Evolutionary conservation across 2,113 vertebrate genomes (phyloP).

Genomic region (Megaptera novaeangliae): DNA sequence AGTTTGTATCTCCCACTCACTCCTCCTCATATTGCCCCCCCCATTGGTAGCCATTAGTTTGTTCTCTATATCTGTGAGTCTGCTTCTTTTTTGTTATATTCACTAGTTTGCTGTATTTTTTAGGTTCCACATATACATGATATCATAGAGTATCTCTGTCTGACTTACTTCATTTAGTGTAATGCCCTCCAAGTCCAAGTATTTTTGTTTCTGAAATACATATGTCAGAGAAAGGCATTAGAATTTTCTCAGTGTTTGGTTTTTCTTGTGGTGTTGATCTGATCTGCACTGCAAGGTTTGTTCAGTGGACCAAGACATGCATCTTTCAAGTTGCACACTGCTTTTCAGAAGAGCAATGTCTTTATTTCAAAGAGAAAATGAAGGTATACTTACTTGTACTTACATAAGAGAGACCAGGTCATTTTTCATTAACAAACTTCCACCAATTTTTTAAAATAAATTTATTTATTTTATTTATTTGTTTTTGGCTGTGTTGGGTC

Average conservation of each 20-base stretch:
- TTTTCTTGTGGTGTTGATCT: neutral
- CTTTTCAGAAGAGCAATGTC: neutral
- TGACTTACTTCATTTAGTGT: neutral
- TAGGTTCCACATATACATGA: neutral
- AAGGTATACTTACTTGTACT: neutral
- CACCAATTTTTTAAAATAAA: too few relatives aligned
- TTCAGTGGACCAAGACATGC: neutral
- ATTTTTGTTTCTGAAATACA: neutral
- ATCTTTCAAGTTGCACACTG: neutral
- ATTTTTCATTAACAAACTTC: neutral
- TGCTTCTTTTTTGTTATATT: neutral
- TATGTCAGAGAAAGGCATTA: neutral
- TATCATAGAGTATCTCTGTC: neutral
- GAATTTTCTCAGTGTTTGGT: neutral
- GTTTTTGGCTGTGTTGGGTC: too few relatives aligned
- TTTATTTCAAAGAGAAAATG: neutral
- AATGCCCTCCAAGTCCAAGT: neutral
- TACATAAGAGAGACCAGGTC: neutral
- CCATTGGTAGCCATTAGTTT: neutral
- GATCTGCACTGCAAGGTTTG: neutral
- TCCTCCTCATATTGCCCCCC: too few relatives aligned
- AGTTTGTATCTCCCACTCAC: neutral
- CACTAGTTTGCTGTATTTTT: neutral
- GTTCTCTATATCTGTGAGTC: neutral
- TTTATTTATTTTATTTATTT: too few relatives aligned